These are phyloP conservation scores for Bubo bubo DNA, from an alignment of 2,113 vertebrate genomes.

Conservation along the genomic window DNA sequence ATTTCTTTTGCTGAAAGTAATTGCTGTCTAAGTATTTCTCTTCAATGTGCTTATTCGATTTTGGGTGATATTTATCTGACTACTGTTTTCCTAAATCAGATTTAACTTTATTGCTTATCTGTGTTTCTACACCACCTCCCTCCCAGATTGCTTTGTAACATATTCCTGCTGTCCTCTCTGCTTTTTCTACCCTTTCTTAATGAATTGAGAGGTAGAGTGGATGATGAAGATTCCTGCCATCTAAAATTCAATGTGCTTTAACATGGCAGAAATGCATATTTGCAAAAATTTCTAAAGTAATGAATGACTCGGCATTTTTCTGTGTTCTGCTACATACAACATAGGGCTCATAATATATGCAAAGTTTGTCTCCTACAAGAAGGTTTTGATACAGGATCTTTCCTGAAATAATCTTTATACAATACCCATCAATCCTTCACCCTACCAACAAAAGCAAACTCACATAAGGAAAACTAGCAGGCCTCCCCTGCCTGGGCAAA, in stretches of 20 bases:
- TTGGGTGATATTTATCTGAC: neutral
- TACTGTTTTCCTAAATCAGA: neutral
- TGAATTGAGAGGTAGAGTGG: neutral
- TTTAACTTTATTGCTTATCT: neutral
- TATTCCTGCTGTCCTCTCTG: neutral
- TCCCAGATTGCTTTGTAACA: neutral
- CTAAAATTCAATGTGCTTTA: neutral
- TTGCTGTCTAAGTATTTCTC: neutral
- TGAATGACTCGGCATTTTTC: neutral
- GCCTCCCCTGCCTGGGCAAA: neutral
- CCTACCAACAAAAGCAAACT: neutral
- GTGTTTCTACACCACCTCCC: neutral
- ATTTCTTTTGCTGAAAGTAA: neutral
- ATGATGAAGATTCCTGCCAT: neutral
- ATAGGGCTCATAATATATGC: neutral
- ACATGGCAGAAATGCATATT: neutral
- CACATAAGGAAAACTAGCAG: neutral
- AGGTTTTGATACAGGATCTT: neutral
- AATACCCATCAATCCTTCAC: neutral
- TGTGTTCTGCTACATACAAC: neutral
- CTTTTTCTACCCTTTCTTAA: neutral
- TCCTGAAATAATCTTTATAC: neutral
- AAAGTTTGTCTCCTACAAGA: neutral
- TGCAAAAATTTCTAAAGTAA: neutral
- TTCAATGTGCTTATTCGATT: neutral